Base-by-base conservation (phyloP, 2,888 invertebrate species). In the Ptycholaimellus sp. region DNA sequence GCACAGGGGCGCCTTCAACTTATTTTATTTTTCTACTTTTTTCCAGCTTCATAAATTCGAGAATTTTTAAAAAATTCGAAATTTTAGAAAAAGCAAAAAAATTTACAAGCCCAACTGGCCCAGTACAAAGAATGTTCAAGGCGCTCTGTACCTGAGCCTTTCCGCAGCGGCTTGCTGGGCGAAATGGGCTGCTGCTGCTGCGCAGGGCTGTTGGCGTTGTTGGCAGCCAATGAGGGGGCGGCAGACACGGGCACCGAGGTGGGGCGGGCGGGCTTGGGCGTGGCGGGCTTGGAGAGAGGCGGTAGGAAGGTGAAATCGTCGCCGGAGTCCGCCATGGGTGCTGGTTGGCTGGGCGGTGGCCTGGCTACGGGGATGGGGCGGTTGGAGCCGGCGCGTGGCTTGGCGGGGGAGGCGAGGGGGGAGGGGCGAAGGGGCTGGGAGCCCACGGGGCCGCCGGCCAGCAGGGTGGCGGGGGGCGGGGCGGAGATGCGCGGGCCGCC, bases 251-350 rank as follows among this genome's bases (percentile, higher is more conserved):
- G 9, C 30, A 37, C n/a, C 37, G 35, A 2, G 38, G 38, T 6
- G 39, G 33, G 2, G 32, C 5, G 6, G 33, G 25, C 27, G n/a
- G n/a, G n/a, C n/a, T n/a, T n/a, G n/a, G n/a, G 32, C 40, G 22
- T 35, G 36, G 4, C 23, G 36, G 21, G 14, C 33, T 42, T 36
- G 16, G 41, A 39, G 13, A 49, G 41, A 3, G 54, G 53, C 14
- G 54, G 54, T 5, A 54, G 43, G 42, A 54, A 53, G 9, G 54
- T 54, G 44, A 53, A 54, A 30, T 36, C 36, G 33, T 54, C 54
- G n/a, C 42, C 45, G 25, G 49, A 49, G n/a, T 54, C 54, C 19
- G 45, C 46, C 46, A 51, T 44, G 31, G 31, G 6, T 17, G 16
- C 20, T 7, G 31, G 17, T 5, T 31, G 31, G 11, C 13, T n/a